phyloP scores from a whole-genome alignment of 2,113 vertebrate species.

The Amblyopsis rosae region DNA sequence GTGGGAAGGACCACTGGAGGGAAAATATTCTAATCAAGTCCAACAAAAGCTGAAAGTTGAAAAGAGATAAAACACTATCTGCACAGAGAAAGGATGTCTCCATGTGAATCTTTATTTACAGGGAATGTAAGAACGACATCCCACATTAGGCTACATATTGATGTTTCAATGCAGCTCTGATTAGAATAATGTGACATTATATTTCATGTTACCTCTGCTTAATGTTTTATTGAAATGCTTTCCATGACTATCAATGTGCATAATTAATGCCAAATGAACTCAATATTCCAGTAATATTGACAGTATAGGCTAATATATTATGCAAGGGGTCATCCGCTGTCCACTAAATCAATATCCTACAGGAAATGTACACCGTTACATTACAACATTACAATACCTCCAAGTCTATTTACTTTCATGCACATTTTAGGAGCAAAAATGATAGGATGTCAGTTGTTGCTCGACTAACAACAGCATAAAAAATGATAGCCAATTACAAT shows the following conservation, averaged over 20 bases:
- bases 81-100: conserved; percentile 19
- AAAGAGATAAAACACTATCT: conserved; percentile 45
- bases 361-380: conserved; percentile 14
- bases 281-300: conserved; percentile 25
- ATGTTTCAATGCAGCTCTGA: conserved; percentile 40
- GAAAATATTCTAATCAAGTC: conserved; percentile 34
- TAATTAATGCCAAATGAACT: conserved; percentile 44
- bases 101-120: conserved; percentile 50
- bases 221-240: conserved; percentile 46
- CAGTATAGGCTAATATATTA: conserved; percentile 22
- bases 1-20: conserved; percentile 12
- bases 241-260: conserved; percentile 39
- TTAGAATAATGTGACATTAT: conserved; percentile 33
- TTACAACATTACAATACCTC: conserved; percentile 8
- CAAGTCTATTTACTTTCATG: not conserved
- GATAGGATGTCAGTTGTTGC: too few species aligned
- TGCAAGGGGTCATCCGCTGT: conserved; percentile 9
- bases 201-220: conserved; percentile 40
- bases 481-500: too few species aligned
- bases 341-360: conserved; percentile 19
- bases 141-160: conserved; percentile 33
- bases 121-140: conserved; percentile 34
- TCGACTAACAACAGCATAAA: too few species aligned
- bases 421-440: not conserved
- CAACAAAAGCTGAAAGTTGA: conserved; percentile 33